Base-by-base conservation (phyloP, 2,797 vertebrate species). In the Acanthurus lineatus region DNA sequence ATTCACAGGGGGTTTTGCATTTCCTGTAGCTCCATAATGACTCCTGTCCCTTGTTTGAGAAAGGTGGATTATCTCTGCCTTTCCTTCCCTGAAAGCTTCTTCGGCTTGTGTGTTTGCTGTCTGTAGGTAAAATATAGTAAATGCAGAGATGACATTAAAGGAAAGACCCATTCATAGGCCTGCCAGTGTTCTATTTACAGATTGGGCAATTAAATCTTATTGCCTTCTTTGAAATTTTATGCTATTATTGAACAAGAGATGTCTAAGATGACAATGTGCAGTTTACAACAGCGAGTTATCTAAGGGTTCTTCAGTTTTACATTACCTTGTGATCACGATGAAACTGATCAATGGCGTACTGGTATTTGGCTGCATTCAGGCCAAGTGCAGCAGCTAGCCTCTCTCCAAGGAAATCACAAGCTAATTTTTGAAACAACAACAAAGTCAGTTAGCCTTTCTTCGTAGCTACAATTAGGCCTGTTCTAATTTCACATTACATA, bases 351-450 rank as follows among this genome's bases (percentile, higher is more conserved):
- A 94, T 82, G 40, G 94, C 88, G 2, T 94, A 94, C 77, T 96
- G 96, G 79, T 96, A 95, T 86, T 96, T 96, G 49, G 95, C 90
- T 66, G 91, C 69, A 4, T 79, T 92, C 28, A 97, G 90, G 76
- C 96, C 95, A 44, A 96, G 92, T 6, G 92, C 74, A 10, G 59
- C 60, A 38, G 94, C 94, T n/a, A 96, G 77, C 71, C 86, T 93
- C 52, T 84, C 94, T 45, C 95, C 94, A 12, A 96, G 86, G 69
- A 95, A 95, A 75, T 97, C 96, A 82, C 95, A 96, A 32, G 86
- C 95, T 97, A 35, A 53, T 76, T 61, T 77, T 48, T 28, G 32
- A 72, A 54, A 85, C 25, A 1, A 75, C 20, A 38, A 32, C 28
- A 32, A 32, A 32, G 16, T 40, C 11, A 74, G 9, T 65, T 11